Percentiles rank a stretch among this genome's conserved stretches.
Conservation (phyloP, 2,797 vertebrate species). For the Peromyscus eremicus region DNA sequence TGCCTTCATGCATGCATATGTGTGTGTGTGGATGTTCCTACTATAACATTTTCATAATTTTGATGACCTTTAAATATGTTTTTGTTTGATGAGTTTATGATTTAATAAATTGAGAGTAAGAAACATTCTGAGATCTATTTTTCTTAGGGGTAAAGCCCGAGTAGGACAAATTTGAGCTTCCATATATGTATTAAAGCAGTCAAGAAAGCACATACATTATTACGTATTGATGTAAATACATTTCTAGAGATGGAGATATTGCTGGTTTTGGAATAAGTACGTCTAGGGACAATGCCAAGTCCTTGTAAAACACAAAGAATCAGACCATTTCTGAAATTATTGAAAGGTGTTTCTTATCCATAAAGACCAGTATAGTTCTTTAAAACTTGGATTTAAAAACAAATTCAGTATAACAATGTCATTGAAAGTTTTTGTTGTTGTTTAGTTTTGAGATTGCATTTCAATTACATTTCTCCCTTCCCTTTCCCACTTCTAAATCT, state of each 20-base stretch:
- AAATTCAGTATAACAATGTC: slow-evolving; percentile 37
- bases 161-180: background rate
- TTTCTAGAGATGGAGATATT: background rate
- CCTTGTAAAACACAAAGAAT: slow-evolving; percentile 35
- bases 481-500: background rate
- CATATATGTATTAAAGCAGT: slow-evolving; percentile 19
- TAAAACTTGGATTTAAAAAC: slow-evolving; percentile 57
- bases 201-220: background rate
- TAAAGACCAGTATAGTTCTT: slow-evolving; percentile 54
- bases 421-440: background rate
- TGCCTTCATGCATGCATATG: background rate
- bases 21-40: background rate
- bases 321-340: slow-evolving; percentile 41
- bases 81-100: background rate
- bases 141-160: background rate
- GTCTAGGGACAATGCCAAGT: slow-evolving; percentile 10
- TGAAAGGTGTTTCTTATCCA: slow-evolving; percentile 34
- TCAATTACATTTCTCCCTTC: background rate
- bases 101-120: background rate
- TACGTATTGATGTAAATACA: background rate
- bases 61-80: background rate
- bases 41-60: slow-evolving; percentile 38
- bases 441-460: background rate
- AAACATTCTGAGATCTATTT: background rate
- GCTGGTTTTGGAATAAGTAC: background rate